Conservation (phyloP, 2,113 vertebrate species). For the Gavialis gangeticus region DNA sequence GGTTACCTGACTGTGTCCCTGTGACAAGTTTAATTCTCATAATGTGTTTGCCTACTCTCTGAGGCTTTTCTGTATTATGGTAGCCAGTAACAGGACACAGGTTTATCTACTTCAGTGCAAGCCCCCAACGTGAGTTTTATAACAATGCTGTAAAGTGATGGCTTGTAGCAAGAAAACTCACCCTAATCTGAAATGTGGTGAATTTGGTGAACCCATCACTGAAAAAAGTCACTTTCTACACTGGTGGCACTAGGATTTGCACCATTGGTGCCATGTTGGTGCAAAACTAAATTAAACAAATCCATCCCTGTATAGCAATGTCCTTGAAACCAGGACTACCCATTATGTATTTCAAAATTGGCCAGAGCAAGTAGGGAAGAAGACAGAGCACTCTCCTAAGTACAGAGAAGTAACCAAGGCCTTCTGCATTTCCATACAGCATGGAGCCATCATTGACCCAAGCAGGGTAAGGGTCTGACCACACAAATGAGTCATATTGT, state of each 20-base stretch:
- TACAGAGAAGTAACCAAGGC: not conserved
- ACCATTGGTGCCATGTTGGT: not conserved
- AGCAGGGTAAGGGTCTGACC: not conserved
- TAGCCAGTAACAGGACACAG: not conserved
- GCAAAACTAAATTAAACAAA: not conserved
- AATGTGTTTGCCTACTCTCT: not conserved
- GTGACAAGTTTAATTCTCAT: not conserved
- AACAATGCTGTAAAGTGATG: not conserved
- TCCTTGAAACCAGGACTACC: not conserved
- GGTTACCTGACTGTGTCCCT: not conserved
- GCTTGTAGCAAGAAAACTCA: not conserved
- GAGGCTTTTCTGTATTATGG: not conserved
- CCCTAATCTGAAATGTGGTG: not conserved
- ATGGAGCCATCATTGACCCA: not conserved
- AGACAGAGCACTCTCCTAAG: not conserved
- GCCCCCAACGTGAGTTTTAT: not conserved
- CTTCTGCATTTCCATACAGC: not conserved
- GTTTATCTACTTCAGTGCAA: not conserved
- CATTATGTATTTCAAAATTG: not conserved
- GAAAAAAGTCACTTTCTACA: not conserved
- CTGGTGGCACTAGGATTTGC: not conserved
- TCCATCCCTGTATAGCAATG: not conserved
- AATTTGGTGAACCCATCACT: not conserved
- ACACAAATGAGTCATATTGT: not conserved
- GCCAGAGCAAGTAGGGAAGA: not conserved